These are phyloP conservation scores for Eupeodes latifasciatus DNA, from an alignment of 2,888 invertebrate species.

Conservation along the genomic window DNA sequence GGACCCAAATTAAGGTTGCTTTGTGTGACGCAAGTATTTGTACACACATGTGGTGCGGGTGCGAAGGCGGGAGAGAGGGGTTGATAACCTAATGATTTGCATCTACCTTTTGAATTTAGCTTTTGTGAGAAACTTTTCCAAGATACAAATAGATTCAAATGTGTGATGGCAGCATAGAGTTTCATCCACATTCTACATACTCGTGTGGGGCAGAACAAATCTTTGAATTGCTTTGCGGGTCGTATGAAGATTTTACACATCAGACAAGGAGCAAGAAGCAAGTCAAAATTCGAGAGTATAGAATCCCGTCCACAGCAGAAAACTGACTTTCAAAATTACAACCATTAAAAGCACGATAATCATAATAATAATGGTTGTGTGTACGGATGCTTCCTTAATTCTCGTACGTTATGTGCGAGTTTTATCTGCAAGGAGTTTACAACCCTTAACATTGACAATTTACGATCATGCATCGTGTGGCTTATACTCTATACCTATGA, in stretches of 20 bases:
- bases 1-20: conserved; percentile 70
- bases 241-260: conserved; percentile 49
- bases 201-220: conserved; percentile 61
- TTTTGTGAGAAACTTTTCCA: conserved; percentile 62
- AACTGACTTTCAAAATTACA: conserved; percentile 69
- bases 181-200: neutral
- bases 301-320: conserved; percentile 43
- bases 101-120: conserved; percentile 44
- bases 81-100: conserved; percentile 60
- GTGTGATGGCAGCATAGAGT: conserved; percentile 21
- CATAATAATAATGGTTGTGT: conserved; percentile 70
- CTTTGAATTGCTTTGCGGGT: conserved; percentile 70
- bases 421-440: conserved; percentile 71
- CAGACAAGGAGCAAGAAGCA: neutral
- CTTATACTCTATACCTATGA: neutral
- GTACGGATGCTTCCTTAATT: conserved; percentile 28
- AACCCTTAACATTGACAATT: conserved; percentile 69
- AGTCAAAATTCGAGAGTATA: neutral
- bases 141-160: conserved; percentile 71
- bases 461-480: conserved; percentile 61
- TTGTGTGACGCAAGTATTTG: conserved; percentile 47
- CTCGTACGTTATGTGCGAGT: conserved; percentile 16
- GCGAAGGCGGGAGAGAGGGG: conserved; percentile 13
- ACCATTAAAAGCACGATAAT: conserved; percentile 75
- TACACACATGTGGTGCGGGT: conserved; percentile 41